These are phyloP conservation scores for Eubasilissa splendida DNA, from an alignment of 2,888 invertebrate genomes.

Conservation along the genomic window DNA sequence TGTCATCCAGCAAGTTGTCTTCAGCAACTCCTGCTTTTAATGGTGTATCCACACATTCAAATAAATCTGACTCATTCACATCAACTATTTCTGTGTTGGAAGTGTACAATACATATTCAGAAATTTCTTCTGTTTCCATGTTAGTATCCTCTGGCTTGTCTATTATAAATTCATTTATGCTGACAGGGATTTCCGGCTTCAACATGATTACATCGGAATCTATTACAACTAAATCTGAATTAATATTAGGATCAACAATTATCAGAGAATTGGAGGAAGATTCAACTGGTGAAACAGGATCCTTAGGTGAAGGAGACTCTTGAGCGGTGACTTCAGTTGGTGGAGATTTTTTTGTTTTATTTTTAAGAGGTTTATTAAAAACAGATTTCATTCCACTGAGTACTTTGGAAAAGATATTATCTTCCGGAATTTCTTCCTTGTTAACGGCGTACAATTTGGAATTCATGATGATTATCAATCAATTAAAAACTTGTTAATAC, in stretches of 20 bases:
- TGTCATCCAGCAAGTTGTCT: background rate
- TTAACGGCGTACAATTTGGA: conserved; percentile 38
- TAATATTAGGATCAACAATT: background rate
- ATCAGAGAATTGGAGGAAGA: background rate
- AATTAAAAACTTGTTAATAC: too few relatives aligned
- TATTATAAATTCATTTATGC: too few relatives aligned
- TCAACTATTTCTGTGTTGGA: background rate
- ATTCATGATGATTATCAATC: conserved; percentile 29
- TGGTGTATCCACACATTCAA: too few relatives aligned
- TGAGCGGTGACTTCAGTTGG: background rate
- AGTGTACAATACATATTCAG: conserved; percentile 20
- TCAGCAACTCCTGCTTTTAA: background rate
- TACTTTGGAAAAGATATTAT: conserved; percentile 55
- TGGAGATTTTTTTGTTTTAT: conserved; percentile 45
- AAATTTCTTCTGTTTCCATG: background rate
- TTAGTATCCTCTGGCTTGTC: background rate
- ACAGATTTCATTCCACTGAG: conserved; percentile 56
- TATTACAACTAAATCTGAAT: background rate
- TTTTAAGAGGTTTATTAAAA: conserved; percentile 51
- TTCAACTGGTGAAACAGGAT: background rate
- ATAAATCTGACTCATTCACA: too few relatives aligned
- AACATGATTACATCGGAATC: conserved; percentile 14
- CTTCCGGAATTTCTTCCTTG: conserved; percentile 35
- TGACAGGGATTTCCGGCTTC: background rate
- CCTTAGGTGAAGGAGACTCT: background rate